Evolutionary conservation across 2,888 invertebrate species (phyloP), one percentile per base, ranked within the genome.

Genomic region (Hesperia comma): DNA sequence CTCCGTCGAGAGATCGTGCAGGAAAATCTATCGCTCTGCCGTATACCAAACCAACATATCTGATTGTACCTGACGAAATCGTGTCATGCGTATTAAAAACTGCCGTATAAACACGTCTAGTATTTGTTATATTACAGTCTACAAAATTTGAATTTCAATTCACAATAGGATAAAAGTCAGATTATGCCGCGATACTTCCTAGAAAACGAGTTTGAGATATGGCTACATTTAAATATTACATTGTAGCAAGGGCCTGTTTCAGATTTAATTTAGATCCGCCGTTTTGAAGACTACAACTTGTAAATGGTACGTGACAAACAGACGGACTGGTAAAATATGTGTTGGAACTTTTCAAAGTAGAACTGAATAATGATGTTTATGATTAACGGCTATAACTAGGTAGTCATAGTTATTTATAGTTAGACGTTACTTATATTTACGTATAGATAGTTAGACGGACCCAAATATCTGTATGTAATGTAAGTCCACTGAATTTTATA

Each of bases 41-140:
- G 66, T 61, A 67, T 55, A 61, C 53, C 68, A 66, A 71, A 61
- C 53, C 68, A 66, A 71, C 67, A 77, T 78, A 84, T 86, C 82
- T 83, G 83, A 84, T 86, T 79, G 79, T 79, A 74, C 72, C 70
- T 74, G 71, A 75, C 77, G 72, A 82, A 84, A 77, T 87, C 88
- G 87, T 88, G 88, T 79, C 74, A 75, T 69, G 79, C 71, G 84
- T 81, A 87, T 86, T 86, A 85, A 85, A 78, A 80, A 77, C 63
- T 58, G 40, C 61, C 41, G 19, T 62, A 67, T 62, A 67, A 49
- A 58, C 33, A 56, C 49, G 26, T 57, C 60, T 61, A 58, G 61
- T 56, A 51, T 67, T n/a, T n/a, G n/a, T n/a, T 37, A 67, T 61
- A 40, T 61, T 55, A 55, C 66, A 70, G 70, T 66, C 56, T 37